Base-by-base conservation (phyloP, 1,140 invertebrate genomes). In the Neodiprion lecontei region DNA sequence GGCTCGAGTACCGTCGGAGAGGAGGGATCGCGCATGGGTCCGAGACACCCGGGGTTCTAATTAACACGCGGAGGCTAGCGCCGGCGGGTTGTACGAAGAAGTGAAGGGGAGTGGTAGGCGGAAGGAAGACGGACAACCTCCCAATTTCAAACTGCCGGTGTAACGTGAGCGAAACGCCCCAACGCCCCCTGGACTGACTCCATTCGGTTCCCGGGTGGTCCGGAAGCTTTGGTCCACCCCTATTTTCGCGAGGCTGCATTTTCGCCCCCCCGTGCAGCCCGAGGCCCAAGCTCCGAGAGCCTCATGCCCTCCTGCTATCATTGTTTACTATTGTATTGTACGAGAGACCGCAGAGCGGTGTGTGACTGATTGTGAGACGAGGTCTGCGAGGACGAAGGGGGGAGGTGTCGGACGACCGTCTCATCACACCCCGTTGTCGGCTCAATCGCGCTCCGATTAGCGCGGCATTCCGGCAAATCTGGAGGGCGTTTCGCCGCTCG, bases 321-420 rank as follows among this genome's bases (percentile, higher is more conserved):
- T 88, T 88, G 87, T 88, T 88, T 88, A 88, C 87, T 82, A 79
- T 85, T 87, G 83, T 88, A 88, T 88, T 87, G 84, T 88, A 84
- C 40, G 77, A 76, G 76, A 80, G 77, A 23, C 17, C 48, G 21
- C 23, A 40, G 70, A 2, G 21, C 53, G 0, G 49, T 49, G 17
- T 17, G 17, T 17, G 61, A 65, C 17, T 65, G 61, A 21, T 17
- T 14, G 28, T 0, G 28, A 40, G 4, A 61, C 5, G 28, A 40
- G 4, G 8, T 11, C 53, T 21, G 17, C 17, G 17, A 61, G 9
- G 53, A 61, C 9, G 53, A 14, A 12, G 53, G 11, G 53, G 11
- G 9, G 3, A 17, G 53, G 11, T 17, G 53, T 17, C 7, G 53
- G 28, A 5, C 5, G 28, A 40, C 5, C 1, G 28, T 40, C 5